Conservation (phyloP, 2,888 invertebrate species). For the Lasiommata megera region DNA sequence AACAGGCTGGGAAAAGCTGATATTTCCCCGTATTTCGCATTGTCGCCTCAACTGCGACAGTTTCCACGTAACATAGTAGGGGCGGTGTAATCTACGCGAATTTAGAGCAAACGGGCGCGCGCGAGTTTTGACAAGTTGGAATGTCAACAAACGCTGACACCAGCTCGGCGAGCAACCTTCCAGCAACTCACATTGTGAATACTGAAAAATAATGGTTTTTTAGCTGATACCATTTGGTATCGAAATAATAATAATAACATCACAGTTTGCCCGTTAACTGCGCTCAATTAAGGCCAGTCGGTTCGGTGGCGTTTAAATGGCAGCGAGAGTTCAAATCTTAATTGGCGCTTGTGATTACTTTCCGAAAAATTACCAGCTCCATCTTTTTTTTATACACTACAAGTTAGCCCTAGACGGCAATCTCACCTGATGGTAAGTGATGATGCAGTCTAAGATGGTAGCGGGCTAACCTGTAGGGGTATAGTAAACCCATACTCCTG, state of each 20-base stretch:
- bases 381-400: too few relatives aligned
- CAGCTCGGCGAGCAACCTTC: constrained; percentile 9
- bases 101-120: constrained; percentile 36
- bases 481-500: too few relatives aligned
- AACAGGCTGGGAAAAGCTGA: not conserved
- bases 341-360: too few relatives aligned
- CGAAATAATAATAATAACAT: not conserved
- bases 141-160: constrained; percentile 43
- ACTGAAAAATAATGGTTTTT: not conserved
- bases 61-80: constrained; percentile 27
- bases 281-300: too few relatives aligned
- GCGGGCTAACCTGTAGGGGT: too few relatives aligned
- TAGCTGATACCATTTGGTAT: not conserved
- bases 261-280: too few relatives aligned
- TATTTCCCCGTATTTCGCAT: not conserved
- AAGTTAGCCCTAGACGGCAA: too few relatives aligned
- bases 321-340: too few relatives aligned
- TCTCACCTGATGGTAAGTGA: too few relatives aligned
- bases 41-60: constrained; percentile 7
- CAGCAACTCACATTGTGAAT: constrained; percentile 14
- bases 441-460: too few relatives aligned
- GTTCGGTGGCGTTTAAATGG: too few relatives aligned
- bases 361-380: too few relatives aligned
- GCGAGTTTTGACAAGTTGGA: constrained; percentile 44
- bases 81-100: constrained; percentile 39